Conservation (phyloP, 2,888 invertebrate species). For the Apantesis nais region DNA sequence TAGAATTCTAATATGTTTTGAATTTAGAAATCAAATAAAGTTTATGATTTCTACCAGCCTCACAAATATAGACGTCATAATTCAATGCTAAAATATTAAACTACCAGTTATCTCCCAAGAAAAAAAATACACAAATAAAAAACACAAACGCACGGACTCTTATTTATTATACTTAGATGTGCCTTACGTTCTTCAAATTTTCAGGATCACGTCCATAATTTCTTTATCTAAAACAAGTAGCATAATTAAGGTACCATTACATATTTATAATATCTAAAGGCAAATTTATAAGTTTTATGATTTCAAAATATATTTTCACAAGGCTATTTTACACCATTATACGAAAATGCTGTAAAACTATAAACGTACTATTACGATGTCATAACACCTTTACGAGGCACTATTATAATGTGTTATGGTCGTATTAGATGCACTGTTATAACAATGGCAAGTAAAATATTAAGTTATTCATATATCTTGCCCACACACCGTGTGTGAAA, state of each 20-base stretch:
- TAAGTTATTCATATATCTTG: constrained; percentile 34
- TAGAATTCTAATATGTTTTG: background rate
- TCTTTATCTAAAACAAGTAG: too few species aligned
- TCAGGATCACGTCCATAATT: too few species aligned
- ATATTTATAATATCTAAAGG: background rate
- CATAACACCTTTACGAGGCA: constrained; percentile 40
- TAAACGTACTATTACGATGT: constrained; percentile 26
- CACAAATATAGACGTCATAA: too few species aligned
- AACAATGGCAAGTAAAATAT: background rate
- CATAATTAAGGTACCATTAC: background rate
- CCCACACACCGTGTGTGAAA: constrained; percentile 53
- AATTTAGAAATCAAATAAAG: background rate
- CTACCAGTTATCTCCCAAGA: too few species aligned
- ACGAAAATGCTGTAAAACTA: constrained; percentile 10
- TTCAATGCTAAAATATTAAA: too few species aligned
- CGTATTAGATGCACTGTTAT: constrained; percentile 32
- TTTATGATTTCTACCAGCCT: too few species aligned
- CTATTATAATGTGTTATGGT: constrained; percentile 36
- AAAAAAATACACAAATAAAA: too few species aligned
- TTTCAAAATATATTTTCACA: background rate
- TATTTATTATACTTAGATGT: too few species aligned
- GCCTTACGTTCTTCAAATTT: too few species aligned
- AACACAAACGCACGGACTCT: too few species aligned
- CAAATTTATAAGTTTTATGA: background rate
- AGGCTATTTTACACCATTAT: background rate